Percentiles rank a stretch among this genome's conserved stretches.
These are phyloP conservation scores for Tenualosa thibaudeaui DNA, from an alignment of 2,797 vertebrate species.

Conservation along the genomic window DNA sequence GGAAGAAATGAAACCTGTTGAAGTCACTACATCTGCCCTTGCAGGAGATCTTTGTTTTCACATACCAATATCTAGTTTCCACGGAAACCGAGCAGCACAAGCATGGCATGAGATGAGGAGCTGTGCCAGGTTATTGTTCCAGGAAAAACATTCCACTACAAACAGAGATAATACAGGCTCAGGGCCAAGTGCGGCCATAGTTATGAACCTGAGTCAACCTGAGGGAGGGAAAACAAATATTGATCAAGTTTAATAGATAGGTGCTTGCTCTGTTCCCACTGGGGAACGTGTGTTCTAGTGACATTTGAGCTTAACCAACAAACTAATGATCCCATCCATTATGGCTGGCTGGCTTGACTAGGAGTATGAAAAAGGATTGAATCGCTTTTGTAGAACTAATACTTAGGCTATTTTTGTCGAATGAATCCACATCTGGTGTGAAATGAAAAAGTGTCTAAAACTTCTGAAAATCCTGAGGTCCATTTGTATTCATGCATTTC, in stretches of 20 bases:
- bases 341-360: not conserved
- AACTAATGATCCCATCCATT: conserved; percentile 16
- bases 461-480: not conserved
- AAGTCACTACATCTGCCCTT: conserved; percentile 57
- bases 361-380: not conserved
- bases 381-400: not conserved
- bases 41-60: conserved; percentile 55
- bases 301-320: conserved; percentile 17
- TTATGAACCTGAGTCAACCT: conserved; percentile 20
- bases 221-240: conserved; percentile 16
- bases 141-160: conserved; percentile 42
- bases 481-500: not conserved
- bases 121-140: conserved; percentile 51
- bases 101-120: conserved; percentile 36
- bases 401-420: not conserved
- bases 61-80: conserved; percentile 53
- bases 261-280: not conserved
- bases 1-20: conserved; percentile 54
- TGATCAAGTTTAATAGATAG: conserved; percentile 22
- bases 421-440: not conserved
- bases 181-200: not conserved
- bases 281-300: not conserved
- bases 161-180: conserved; percentile 22
- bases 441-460: not conserved
- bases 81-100: conserved; percentile 51